Evolutionary conservation across 2,797 vertebrate genomes (phyloP).

Genomic region (Peromyscus aztecus): DNA sequence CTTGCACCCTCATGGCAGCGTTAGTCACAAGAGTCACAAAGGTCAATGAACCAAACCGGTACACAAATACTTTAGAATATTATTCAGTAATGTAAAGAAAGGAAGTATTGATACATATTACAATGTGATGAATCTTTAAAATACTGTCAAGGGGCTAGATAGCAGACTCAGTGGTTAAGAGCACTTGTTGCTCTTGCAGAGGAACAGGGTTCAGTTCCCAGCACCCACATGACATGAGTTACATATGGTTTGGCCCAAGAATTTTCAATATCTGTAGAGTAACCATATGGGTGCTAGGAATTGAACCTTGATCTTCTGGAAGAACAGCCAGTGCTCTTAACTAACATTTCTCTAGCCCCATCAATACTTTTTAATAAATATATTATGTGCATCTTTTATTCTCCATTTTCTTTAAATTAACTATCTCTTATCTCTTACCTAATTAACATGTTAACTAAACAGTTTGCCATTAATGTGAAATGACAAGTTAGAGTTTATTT

Average conservation of each 20-base stretch:
- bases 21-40: neutral
- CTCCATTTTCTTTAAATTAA: neutral
- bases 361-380: neutral
- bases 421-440: neutral
- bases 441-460: neutral
- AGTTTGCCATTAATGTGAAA: constrained; percentile 39
- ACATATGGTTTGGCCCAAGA: neutral
- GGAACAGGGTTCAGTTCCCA: neutral
- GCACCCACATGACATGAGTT: neutral
- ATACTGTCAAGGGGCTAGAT: neutral
- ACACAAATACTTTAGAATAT: neutral
- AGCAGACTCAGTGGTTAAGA: neutral
- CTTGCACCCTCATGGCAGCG: neutral
- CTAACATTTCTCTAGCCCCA: neutral
- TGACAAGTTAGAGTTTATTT: constrained; percentile 9
- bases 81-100: constrained; percentile 34
- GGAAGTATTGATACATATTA: neutral
- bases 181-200: neutral
- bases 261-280: neutral
- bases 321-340: neutral
- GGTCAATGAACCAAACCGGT: neutral
- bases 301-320: neutral
- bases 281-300: neutral
- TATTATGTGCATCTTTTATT: neutral
- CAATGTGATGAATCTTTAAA: constrained; percentile 18